Conservation (phyloP, 2,888 invertebrate species). For the Lypha dubia region DNA sequence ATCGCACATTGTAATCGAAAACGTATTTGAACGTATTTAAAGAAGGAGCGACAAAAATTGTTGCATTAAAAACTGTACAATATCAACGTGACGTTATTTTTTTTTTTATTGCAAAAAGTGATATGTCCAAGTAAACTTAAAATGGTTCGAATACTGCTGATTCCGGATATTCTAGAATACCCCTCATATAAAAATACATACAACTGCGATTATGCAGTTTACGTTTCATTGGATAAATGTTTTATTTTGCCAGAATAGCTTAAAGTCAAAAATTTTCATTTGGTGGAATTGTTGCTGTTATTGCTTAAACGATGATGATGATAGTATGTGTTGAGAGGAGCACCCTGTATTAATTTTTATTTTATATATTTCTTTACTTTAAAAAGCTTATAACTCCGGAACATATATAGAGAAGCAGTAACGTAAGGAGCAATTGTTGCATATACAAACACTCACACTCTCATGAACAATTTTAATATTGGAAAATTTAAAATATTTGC, state of each 20-base stretch:
- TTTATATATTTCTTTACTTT: conserved; percentile 35
- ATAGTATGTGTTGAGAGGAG: conserved; percentile 65
- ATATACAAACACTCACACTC: conserved; percentile 1
- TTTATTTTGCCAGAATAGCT: conserved; percentile 51
- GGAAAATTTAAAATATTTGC: conserved; percentile 69
- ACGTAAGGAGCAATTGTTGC: conserved; percentile 5
- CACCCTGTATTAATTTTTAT: conserved; percentile 32
- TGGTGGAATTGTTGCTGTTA: conserved; percentile 44
- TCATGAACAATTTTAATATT: neutral
- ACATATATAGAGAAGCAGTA: conserved; percentile 32
- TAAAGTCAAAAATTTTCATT: conserved; percentile 58
- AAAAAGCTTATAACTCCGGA: conserved; percentile 64
- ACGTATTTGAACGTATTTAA: too few species aligned
- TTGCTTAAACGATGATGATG: conserved; percentile 44
- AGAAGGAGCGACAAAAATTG: too few species aligned
- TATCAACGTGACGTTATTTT: too few species aligned
- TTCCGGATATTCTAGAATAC: neutral
- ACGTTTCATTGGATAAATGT: neutral
- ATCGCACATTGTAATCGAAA: too few species aligned
- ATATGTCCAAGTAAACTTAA: too few species aligned
- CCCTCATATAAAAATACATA: neutral
- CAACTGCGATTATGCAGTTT: neutral
- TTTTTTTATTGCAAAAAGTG: too few species aligned
- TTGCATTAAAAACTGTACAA: too few species aligned
- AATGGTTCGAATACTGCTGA: too few species aligned